Conservation (phyloP, 2,113 vertebrate genomes). For the Cyphomyrus discorhynchus region DNA sequence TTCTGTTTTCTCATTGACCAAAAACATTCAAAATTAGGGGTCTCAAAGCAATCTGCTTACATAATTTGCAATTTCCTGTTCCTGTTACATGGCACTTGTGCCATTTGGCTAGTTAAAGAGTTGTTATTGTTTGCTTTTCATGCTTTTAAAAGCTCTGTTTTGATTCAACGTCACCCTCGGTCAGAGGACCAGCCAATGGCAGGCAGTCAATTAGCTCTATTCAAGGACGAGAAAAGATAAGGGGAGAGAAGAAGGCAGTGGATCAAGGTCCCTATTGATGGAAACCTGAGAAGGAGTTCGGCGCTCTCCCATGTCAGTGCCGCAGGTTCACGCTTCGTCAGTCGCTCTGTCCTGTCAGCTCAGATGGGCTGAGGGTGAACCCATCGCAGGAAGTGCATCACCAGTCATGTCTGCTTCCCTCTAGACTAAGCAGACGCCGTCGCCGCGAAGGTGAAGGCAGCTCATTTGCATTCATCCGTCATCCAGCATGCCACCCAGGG, state of each 20-base stretch:
- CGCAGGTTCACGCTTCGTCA: background rate
- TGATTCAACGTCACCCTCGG: conserved; percentile 21
- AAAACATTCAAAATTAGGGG: conserved; percentile 11
- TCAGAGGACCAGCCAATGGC: conserved; percentile 6
- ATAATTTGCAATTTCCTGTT: conserved; percentile 33
- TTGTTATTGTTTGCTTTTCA: conserved; percentile 36
- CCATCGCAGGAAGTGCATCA: background rate
- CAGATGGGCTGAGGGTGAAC: background rate
- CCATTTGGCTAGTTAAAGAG: conserved; percentile 23
- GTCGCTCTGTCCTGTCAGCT: background rate
- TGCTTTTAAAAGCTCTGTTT: conserved; percentile 25
- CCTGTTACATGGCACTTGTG: conserved; percentile 28
- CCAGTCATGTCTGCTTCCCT: background rate
- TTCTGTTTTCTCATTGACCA: conserved; percentile 8
- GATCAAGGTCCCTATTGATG: background rate
- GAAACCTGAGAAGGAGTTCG: conserved; percentile 9
- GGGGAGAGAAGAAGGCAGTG: background rate
- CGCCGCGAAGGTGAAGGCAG: background rate
- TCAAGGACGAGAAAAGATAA: conserved; percentile 12
- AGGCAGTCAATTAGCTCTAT: conserved; percentile 23
- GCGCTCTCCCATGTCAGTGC: background rate
- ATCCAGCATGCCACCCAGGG: conserved; percentile 9
- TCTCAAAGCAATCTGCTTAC: conserved; percentile 29
- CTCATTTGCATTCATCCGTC: conserved; percentile 18
- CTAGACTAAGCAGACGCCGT: background rate